Evolutionary conservation across 2,888 invertebrate species (phyloP), one percentile per base, ranked within the genome.

Genomic region (Lasioglossum morio): DNA sequence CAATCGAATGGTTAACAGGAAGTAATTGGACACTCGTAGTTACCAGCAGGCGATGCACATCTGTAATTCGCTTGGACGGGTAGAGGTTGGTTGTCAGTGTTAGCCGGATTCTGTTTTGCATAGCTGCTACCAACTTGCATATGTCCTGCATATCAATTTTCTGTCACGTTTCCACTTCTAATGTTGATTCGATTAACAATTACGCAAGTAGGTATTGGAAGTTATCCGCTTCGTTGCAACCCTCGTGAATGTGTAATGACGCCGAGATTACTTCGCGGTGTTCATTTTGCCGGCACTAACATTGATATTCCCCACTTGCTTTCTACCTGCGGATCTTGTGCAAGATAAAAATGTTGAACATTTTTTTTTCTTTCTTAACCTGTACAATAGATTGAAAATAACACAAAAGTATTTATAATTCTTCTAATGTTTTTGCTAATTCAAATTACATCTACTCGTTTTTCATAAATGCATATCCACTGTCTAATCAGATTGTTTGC

Each of bases 1-100:
- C 88, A 91, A 89, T 87, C 87, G 91, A 87, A 87, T 82, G 87
- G 88, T 88, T 91, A 91, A 91, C 88, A 73, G 82, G 91, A 91
- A 91, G 88, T 91, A 91, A 91, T 91, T 91, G 89, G 89, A 91
- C 91, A 86, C 80, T 90, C 79, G 90, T 89, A 90, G 90, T 86
- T 88, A 90, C 81, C 89, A 84, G 57, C 82, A 73, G 72, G 89
- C 86, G 81, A 79, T 76, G 82, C 86, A 78, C 77, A 82, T 89
- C 89, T 79, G 89, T 90, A 90, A 89, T 90, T 89, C 88, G 79
- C 66, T 69, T 77, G 89, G 84, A 84, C 84, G 84, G 84, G 89
- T 81, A 69, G 82, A 88, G 89, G 80, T 86, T 81, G 86, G 82
- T 80, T 88, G 90, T 90, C 90, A 83, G 77, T 89, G 82, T 81